These are phyloP conservation scores for Alosa alosa DNA, from an alignment of 2,113 vertebrate species.

Conservation along the genomic window DNA sequence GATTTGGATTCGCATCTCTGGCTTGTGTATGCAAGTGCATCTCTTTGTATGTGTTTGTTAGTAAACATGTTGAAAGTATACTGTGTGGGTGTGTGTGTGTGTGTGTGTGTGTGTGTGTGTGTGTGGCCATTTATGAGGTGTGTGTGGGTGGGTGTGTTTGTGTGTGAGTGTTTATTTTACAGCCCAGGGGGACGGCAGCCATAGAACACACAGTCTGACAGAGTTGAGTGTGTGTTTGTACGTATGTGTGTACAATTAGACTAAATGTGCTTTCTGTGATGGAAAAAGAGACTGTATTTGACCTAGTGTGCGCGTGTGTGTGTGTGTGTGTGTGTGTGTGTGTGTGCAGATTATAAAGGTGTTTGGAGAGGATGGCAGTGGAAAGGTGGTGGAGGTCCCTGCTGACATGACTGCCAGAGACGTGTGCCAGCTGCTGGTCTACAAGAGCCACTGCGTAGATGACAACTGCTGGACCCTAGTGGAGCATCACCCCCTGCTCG, in stretches of 20 bases:
- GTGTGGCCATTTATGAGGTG: too few species aligned
- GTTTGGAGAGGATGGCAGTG: slow-evolving; percentile 93
- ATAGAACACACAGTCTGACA: neutral
- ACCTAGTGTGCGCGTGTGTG: neutral
- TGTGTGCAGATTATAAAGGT: slow-evolving; percentile 89
- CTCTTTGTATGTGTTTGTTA: neutral
- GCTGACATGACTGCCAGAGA: slow-evolving; percentile 94
- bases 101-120: too few species aligned
- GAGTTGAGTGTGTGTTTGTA: slow-evolving; percentile 3
- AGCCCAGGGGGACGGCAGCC: neutral
- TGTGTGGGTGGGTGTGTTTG: neutral
- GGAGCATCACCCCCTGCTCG: slow-evolving; percentile 92
- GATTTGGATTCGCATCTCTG: neutral
- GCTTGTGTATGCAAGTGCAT: neutral
- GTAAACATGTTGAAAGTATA: neutral
- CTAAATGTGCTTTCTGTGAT: neutral
- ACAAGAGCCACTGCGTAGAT: slow-evolving; percentile 96
- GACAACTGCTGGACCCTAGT: slow-evolving; percentile 98
- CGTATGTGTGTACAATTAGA: neutral
- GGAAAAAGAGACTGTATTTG: slow-evolving; percentile 8
- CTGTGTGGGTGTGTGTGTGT: neutral
- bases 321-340: too few species aligned
- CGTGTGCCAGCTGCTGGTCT: slow-evolving; percentile 95
- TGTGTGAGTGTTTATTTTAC: neutral
- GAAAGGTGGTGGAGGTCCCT: slow-evolving; percentile 94